Percentiles rank a stretch among this genome's conserved stretches.
phyloP scores from a whole-genome alignment of 2,888 invertebrate genomes.

The Anoplius nigerrimus region DNA sequence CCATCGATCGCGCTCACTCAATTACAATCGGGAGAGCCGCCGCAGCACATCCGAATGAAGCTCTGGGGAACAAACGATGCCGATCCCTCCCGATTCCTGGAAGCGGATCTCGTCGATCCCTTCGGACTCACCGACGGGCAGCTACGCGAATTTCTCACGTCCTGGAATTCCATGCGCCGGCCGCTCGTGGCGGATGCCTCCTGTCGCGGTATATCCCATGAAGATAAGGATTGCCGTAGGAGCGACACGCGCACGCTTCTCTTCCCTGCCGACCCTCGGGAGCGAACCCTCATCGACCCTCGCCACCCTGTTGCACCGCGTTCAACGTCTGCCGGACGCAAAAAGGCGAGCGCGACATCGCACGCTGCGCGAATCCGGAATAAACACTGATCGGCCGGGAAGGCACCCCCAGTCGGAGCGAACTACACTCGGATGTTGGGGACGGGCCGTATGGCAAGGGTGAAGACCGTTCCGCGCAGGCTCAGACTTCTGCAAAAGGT shows the following conservation, averaged over 20 bases:
- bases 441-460: constrained; percentile 35
- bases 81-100: too few species aligned
- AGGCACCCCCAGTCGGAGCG: background rate
- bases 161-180: constrained; percentile 45
- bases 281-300: too few species aligned
- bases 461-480: constrained; percentile 53
- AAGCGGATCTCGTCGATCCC: background rate
- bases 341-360: background rate
- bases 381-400: constrained; percentile 3
- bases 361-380: background rate
- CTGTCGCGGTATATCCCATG: background rate
- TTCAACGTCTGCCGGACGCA: too few species aligned
- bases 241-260: background rate
- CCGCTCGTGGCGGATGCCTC: background rate
- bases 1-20: too few species aligned
- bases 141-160: constrained; percentile 58
- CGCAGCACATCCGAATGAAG: too few species aligned
- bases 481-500: constrained; percentile 59
- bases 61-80: too few species aligned
- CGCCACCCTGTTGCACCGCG: too few species aligned
- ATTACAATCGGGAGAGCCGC: too few species aligned
- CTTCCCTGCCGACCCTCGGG: background rate
- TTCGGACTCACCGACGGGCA: constrained; percentile 57
- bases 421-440: constrained; percentile 7
- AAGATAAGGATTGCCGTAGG: background rate